A percentile compares a stretch with the other conserved stretches of the same genome.
phyloP scores from a whole-genome alignment of 2,888 invertebrate species.

The Thymelicus lineola region DNA sequence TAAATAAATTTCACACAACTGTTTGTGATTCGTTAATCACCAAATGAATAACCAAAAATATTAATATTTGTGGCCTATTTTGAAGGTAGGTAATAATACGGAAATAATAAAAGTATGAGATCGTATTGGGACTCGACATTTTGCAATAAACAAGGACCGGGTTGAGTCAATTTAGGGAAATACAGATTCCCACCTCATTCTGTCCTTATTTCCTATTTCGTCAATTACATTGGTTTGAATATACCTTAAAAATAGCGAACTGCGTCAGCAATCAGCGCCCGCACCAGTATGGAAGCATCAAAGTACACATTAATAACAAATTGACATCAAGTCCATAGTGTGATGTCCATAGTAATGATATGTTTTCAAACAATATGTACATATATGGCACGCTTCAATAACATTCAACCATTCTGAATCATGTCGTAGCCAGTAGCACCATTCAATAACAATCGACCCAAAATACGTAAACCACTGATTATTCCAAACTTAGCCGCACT shows the following conservation, averaged over 20 bases:
- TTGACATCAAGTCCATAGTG: conserved; percentile 25
- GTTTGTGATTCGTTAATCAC: no score
- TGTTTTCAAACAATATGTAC: conserved; percentile 41
- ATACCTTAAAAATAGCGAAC: neutral
- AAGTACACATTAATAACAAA: conserved; percentile 12
- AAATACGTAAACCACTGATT: conserved; percentile 7
- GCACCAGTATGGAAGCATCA: conserved; percentile 14
- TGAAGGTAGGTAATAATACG: no score
- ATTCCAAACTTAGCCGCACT: neutral
- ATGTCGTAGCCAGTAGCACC: conserved; percentile 32
- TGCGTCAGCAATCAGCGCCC: no score
- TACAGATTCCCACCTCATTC: no score
- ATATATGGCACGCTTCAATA: conserved; percentile 45
- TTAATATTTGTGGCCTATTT: no score
- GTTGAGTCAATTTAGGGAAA: no score
- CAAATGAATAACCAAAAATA: no score
- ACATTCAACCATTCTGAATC: conserved; percentile 39
- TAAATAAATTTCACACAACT: no score
- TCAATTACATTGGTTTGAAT: conserved; percentile 10
- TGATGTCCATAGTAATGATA: conserved; percentile 38
- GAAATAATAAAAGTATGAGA: no score
- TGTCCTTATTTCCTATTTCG: no score
- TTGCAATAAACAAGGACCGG: no score
- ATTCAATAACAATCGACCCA: conserved; percentile 28
- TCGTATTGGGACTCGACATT: no score